Evolutionary conservation across 2,797 vertebrate species (phyloP).

Genomic region (Menidia menidia): DNA sequence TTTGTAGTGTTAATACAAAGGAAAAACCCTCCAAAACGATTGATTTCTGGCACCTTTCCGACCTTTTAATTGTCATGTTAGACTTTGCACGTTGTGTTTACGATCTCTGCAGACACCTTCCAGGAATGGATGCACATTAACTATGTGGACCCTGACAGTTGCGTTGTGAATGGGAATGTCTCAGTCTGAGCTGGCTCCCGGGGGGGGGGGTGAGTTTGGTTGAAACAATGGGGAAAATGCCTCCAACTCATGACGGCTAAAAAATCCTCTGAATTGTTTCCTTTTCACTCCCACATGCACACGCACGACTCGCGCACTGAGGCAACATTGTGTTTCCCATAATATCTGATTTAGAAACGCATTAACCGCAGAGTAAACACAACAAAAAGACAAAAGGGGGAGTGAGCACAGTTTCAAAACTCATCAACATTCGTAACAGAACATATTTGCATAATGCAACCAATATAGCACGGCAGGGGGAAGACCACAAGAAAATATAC

Average conservation of each 20-base stretch:
- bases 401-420: slow-evolving; percentile 43
- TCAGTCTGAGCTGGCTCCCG: too few species aligned
- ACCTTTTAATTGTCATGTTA: neutral
- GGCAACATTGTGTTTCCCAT: slow-evolving; percentile 21
- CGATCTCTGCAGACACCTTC: neutral
- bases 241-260: slow-evolving; percentile 8
- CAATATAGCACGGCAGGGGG: slow-evolving; percentile 30
- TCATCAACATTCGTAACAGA: slow-evolving; percentile 47
- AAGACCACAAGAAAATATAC: slow-evolving; percentile 67
- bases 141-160: neutral
- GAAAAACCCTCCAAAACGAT: too few species aligned
- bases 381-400: slow-evolving; percentile 33
- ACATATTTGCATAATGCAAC: slow-evolving; percentile 62
- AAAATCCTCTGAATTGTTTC: neutral
- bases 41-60: neutral
- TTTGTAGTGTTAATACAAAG: too few species aligned
- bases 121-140: neutral
- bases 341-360: slow-evolving; percentile 58
- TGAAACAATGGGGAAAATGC: slow-evolving; percentile 45
- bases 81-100: neutral
- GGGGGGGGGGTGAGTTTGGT: slow-evolving; percentile 28
- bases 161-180: too few species aligned
- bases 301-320: slow-evolving; percentile 2
- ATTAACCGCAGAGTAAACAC: slow-evolving; percentile 54
- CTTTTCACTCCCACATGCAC: slow-evolving; percentile 8